Percentiles rank a stretch among this genome's conserved stretches.
These are phyloP conservation scores for Porites rus DNA, from an alignment of 92 coral and sea anemone species.

Conservation along the genomic window DNA sequence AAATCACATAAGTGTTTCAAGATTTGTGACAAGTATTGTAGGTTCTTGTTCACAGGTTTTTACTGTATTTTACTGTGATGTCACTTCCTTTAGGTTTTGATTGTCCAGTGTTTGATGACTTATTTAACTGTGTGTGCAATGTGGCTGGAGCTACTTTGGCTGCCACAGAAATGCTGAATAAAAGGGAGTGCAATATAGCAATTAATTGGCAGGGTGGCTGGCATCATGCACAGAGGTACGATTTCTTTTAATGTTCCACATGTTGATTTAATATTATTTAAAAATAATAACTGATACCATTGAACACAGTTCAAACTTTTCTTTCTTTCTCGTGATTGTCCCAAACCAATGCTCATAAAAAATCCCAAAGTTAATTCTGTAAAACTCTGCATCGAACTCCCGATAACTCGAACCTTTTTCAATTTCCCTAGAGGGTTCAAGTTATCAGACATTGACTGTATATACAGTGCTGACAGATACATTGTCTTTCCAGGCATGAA, in stretches of 20 bases:
- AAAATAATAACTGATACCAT: no score
- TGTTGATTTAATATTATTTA: not conserved
- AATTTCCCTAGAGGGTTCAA: not conserved
- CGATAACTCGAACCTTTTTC: not conserved
- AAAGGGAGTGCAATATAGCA: conserved; percentile 78
- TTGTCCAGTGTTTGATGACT: conserved; percentile 92
- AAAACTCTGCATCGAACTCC: no score
- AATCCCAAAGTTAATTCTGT: no score
- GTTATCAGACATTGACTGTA: not conserved
- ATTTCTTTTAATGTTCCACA: not conserved
- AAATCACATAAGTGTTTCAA: no score
- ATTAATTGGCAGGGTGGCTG: conserved; percentile 99
- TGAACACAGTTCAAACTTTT: no score
- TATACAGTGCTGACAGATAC: not conserved
- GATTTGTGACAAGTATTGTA: no score
- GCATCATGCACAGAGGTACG: conserved; percentile 99
- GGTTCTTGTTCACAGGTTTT: not conserved
- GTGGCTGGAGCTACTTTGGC: conserved; percentile 92
- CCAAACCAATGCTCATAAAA: no score
- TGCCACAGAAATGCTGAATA: conserved; percentile 86
- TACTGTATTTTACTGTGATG: not conserved
- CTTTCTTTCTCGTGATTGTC: no score
- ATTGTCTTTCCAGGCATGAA: conserved; percentile 77
- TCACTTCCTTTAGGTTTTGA: conserved; percentile 78
- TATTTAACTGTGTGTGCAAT: conserved; percentile 77